Percentiles rank a stretch among this genome's conserved stretches.
phyloP scores from a whole-genome alignment of 2,797 vertebrate genomes.

The Pangasius djambal region DNA sequence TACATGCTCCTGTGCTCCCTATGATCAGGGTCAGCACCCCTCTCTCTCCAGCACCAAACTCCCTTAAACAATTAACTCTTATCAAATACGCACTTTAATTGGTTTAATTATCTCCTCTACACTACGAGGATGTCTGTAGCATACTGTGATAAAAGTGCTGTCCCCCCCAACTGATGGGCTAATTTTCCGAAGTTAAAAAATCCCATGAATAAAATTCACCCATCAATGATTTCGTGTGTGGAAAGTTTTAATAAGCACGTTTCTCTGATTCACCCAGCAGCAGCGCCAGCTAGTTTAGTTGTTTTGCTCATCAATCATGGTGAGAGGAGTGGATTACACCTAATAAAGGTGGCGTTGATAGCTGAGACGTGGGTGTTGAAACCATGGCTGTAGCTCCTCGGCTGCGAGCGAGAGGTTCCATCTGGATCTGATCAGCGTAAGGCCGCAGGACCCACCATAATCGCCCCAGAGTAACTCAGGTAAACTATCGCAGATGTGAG shows the following conservation, averaged over 20 bases:
- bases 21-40: slow-evolving; percentile 50
- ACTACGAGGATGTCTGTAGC: slow-evolving; percentile 52
- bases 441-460: slow-evolving; percentile 71
- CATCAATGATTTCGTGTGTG: slow-evolving; percentile 20
- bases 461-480: slow-evolving; percentile 71
- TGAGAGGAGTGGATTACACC: slow-evolving; percentile 55
- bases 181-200: slow-evolving; percentile 18
- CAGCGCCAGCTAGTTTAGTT: slow-evolving; percentile 45
- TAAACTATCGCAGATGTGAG: slow-evolving; percentile 79
- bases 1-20: slow-evolving; percentile 32
- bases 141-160: slow-evolving; percentile 25
- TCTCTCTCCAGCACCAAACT: slow-evolving; percentile 36
- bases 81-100: slow-evolving; percentile 66
- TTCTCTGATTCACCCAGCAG: slow-evolving; percentile 36
- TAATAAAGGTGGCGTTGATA: slow-evolving; percentile 65
- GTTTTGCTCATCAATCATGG: slow-evolving; percentile 58
- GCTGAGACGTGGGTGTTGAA: slow-evolving; percentile 57
- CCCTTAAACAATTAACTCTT: slow-evolving; percentile 56
- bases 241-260: slow-evolving; percentile 13
- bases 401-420: slow-evolving; percentile 66
- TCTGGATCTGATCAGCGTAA: slow-evolving; percentile 69
- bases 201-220: background rate
- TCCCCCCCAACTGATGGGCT: background rate
- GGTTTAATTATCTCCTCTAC: slow-evolving; percentile 67
- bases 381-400: slow-evolving; percentile 54